Conservation (phyloP, 2,113 vertebrate species). For the Cyanoramphus novaezelandiae region DNA sequence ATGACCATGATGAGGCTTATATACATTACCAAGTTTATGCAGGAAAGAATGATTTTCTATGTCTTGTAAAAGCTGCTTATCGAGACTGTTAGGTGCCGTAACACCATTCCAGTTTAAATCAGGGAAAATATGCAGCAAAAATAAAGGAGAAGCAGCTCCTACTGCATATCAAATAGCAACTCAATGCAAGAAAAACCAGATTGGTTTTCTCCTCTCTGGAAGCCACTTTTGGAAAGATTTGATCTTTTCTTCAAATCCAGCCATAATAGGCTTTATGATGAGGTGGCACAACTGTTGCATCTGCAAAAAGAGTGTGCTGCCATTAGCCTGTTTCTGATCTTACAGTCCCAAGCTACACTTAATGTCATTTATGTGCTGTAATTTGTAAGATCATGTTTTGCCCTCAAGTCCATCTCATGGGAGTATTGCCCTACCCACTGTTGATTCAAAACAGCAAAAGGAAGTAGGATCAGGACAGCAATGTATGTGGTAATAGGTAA, state of each 20-base stretch:
- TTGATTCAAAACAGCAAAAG: conserved; percentile 46
- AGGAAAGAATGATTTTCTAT: background rate
- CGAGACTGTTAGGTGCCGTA: background rate
- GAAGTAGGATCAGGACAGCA: background rate
- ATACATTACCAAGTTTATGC: background rate
- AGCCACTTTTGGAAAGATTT: background rate
- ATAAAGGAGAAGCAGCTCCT: background rate
- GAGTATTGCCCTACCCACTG: background rate
- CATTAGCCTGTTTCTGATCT: conserved; percentile 10
- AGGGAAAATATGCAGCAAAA: background rate
- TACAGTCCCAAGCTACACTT: background rate
- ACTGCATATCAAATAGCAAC: background rate
- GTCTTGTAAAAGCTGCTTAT: background rate
- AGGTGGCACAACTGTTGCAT: background rate
- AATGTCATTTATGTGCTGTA: conserved; percentile 14
- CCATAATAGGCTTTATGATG: background rate
- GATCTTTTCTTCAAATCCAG: background rate
- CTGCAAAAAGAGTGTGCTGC: background rate
- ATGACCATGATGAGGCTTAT: background rate
- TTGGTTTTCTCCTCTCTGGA: background rate
- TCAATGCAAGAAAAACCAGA: background rate
- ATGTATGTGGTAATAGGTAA: background rate
- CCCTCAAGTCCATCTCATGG: background rate
- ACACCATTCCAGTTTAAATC: background rate
- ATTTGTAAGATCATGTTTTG: conserved; percentile 23